Percentiles rank a stretch among this genome's conserved stretches.
These are phyloP conservation scores for Neoniphon sammara DNA, from an alignment of 2,797 vertebrate genomes.

Conservation along the genomic window DNA sequence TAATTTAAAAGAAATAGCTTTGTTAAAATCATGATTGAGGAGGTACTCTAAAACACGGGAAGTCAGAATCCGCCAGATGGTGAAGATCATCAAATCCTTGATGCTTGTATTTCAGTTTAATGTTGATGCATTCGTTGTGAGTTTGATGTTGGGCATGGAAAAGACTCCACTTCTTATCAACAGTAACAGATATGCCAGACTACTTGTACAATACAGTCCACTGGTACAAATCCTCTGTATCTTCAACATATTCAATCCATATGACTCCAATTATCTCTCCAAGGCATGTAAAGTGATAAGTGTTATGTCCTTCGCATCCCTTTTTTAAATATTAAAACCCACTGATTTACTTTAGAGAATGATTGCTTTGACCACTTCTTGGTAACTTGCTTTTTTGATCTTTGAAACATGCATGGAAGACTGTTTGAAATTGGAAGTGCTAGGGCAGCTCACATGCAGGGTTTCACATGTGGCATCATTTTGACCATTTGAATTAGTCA, in stretches of 20 bases:
- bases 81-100: constrained; percentile 1
- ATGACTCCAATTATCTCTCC: constrained; percentile 23
- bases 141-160: constrained; percentile 17
- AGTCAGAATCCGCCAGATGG: constrained; percentile 6
- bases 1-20: constrained; percentile 41
- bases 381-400: neutral
- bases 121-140: neutral
- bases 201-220: constrained; percentile 50
- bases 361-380: constrained; percentile 22
- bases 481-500: constrained; percentile 29
- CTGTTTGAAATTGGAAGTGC: constrained; percentile 57
- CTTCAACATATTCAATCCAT: constrained; percentile 21
- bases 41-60: constrained; percentile 8
- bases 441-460: constrained; percentile 61
- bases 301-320: constrained; percentile 7
- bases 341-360: constrained; percentile 39
- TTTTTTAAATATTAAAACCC: constrained; percentile 36
- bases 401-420: constrained; percentile 36
- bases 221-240: constrained; percentile 28
- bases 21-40: constrained; percentile 1
- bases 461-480: constrained; percentile 42
- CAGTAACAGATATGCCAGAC: constrained; percentile 42
- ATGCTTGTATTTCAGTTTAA: constrained; percentile 26
- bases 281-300: constrained; percentile 39
- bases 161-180: constrained; percentile 15